A percentile compares a stretch with the other conserved stretches of the same genome.
Evolutionary conservation across 2,797 vertebrate genomes (phyloP).

Genomic region (Chaenodraco wilsoni): DNA sequence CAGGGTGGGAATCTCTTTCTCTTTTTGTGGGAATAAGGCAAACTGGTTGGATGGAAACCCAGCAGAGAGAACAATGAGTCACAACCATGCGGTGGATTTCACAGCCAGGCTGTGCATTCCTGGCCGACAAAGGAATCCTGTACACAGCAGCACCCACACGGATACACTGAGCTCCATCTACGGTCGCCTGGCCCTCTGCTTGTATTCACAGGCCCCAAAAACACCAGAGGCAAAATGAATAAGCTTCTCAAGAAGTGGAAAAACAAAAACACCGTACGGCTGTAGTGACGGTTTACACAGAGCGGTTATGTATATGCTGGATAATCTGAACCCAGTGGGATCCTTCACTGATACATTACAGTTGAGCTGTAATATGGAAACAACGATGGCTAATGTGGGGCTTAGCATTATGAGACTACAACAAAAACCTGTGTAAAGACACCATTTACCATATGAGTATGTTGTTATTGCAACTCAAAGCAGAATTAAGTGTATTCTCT

Average conservation of each 20-base stretch:
- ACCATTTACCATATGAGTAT: slow-evolving; percentile 2
- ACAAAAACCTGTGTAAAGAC: slow-evolving; percentile 15
- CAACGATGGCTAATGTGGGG: neutral
- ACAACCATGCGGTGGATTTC: slow-evolving; percentile 74
- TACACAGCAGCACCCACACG: slow-evolving; percentile 70
- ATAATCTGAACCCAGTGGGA: slow-evolving; percentile 7
- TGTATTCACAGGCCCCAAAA: slow-evolving; percentile 32
- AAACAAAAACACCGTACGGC: slow-evolving; percentile 3
- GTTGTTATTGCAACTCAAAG: neutral
- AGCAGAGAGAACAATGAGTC: slow-evolving; percentile 71
- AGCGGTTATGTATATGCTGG: slow-evolving; percentile 1
- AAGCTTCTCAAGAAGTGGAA: slow-evolving; percentile 26
- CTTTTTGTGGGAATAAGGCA: slow-evolving; percentile 44
- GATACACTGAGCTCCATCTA: slow-evolving; percentile 46
- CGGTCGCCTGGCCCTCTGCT: slow-evolving; percentile 41
- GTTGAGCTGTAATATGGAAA: slow-evolving; percentile 15
- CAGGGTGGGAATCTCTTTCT: neutral
- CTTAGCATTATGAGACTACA: neutral
- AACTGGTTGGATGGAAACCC: slow-evolving; percentile 78
- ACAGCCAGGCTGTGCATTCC: slow-evolving; percentile 80
- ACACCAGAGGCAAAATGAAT: slow-evolving; percentile 32
- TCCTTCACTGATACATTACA: slow-evolving; percentile 17
- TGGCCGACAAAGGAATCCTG: slow-evolving; percentile 77
- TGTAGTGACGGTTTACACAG: neutral
- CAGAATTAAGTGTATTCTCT: neutral